Evolutionary conservation across 2,113 vertebrate genomes (phyloP).

Genomic region (Gallinago undulata): DNA sequence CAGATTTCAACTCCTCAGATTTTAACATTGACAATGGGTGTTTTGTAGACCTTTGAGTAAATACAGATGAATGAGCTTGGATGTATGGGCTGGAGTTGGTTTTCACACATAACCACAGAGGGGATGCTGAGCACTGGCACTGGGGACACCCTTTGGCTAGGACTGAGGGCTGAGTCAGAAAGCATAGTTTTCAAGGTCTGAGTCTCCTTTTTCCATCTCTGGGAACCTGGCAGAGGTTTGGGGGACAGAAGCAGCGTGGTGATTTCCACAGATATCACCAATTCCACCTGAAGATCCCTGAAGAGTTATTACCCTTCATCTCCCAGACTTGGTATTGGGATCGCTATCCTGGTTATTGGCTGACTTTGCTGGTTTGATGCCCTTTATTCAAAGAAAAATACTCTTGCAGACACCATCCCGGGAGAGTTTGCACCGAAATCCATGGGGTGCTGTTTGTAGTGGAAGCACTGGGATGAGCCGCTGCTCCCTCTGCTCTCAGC

Average conservation of each 20-base stretch:
- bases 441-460: not conserved
- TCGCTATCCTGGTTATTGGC: not conserved
- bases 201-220: not conserved
- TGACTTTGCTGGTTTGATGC: not conserved
- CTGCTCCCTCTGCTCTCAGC: not conserved
- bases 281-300: not conserved
- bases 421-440: accelerated
- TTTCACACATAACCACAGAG: not conserved
- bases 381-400: not conserved
- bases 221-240: not conserved
- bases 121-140: not conserved
- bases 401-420: not conserved
- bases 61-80: not conserved
- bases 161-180: not conserved
- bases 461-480: not conserved
- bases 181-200: not conserved
- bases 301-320: not conserved
- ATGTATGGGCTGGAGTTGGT: not conserved
- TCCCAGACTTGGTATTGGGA: not conserved
- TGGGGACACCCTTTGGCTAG: not conserved
- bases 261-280: not conserved
- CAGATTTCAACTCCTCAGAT: not conserved
- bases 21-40: not conserved
- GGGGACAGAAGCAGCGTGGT: not conserved
- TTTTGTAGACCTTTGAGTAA: not conserved